A percentile compares a stretch with the other conserved stretches of the same genome.
Conservation (phyloP, 2,888 invertebrate genomes). For the Lycia hirtaria region DNA sequence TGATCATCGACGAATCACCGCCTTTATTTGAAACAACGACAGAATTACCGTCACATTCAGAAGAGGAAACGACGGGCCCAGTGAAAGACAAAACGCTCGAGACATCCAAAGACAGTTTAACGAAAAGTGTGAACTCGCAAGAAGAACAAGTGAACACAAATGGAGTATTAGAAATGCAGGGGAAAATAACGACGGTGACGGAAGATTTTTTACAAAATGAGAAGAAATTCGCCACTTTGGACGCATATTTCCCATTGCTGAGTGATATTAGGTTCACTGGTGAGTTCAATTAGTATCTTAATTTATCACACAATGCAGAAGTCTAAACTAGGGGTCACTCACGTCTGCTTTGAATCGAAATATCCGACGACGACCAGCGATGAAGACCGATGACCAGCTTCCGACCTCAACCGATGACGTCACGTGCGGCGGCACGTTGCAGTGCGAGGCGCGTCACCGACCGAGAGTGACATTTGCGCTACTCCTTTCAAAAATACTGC, state of each 20-base stretch:
- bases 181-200: constrained; percentile 61
- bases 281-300: constrained; percentile 47
- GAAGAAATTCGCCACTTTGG: constrained; percentile 63
- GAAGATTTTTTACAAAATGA: constrained; percentile 79
- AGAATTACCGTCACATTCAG: constrained; percentile 3
- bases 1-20: constrained; percentile 22
- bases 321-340: background rate
- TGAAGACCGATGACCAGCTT: too few relatives aligned
- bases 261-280: constrained; percentile 81
- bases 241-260: constrained; percentile 69
- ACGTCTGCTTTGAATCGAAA: too few relatives aligned
- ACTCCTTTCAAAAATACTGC: too few relatives aligned
- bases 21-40: background rate
- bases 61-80: constrained; percentile 36
- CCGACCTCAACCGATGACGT: too few relatives aligned
- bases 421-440: too few relatives aligned
- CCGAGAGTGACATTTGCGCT: too few relatives aligned
- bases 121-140: constrained; percentile 38
- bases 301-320: background rate
- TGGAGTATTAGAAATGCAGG: constrained; percentile 48
- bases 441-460: too few relatives aligned
- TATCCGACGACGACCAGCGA: too few relatives aligned
- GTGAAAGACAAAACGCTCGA: constrained; percentile 39
- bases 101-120: constrained; percentile 37
- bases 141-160: constrained; percentile 44